Evolutionary conservation across 2,113 vertebrate genomes (phyloP).

Genomic region (Nannobrachium achirus): DNA sequence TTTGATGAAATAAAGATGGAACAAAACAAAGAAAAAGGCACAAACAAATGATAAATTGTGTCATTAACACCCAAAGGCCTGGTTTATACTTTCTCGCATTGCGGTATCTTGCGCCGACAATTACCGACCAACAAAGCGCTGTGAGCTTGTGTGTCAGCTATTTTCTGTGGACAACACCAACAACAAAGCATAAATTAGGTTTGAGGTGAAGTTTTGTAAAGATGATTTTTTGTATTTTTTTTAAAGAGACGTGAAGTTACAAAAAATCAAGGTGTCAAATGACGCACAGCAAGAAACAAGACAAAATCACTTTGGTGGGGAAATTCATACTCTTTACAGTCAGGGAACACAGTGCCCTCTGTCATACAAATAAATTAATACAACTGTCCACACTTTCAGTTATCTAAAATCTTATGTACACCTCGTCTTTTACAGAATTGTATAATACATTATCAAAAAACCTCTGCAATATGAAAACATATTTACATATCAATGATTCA

Average conservation of each 20-base stretch:
- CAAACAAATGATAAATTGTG: slow-evolving; percentile 42
- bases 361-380: slow-evolving; percentile 80
- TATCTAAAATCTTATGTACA: slow-evolving; percentile 85
- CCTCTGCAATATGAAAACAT: slow-evolving; percentile 78
- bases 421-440: slow-evolving; percentile 73
- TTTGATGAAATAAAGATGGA: slow-evolving; percentile 25
- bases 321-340: slow-evolving; percentile 67
- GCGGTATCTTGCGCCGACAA: too few species aligned
- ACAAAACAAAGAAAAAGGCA: slow-evolving; percentile 63
- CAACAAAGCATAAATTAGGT: too few species aligned
- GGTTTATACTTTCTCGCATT: too few species aligned
- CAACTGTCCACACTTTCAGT: slow-evolving; percentile 66
- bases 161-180: too few species aligned
- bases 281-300: slow-evolving; percentile 67
- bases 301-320: slow-evolving; percentile 75
- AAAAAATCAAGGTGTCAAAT: slow-evolving; percentile 12
- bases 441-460: slow-evolving; percentile 83
- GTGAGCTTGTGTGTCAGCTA: too few species aligned
- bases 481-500: slow-evolving; percentile 79
- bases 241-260: slow-evolving; percentile 13
- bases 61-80: slow-evolving; percentile 23
- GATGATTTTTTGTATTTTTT: too few species aligned
- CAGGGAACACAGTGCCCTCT: slow-evolving; percentile 66
- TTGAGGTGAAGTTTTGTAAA: too few species aligned
- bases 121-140: too few species aligned